phyloP scores from a whole-genome alignment of 2,888 invertebrate species.

The Chironomus tentans region DNA sequence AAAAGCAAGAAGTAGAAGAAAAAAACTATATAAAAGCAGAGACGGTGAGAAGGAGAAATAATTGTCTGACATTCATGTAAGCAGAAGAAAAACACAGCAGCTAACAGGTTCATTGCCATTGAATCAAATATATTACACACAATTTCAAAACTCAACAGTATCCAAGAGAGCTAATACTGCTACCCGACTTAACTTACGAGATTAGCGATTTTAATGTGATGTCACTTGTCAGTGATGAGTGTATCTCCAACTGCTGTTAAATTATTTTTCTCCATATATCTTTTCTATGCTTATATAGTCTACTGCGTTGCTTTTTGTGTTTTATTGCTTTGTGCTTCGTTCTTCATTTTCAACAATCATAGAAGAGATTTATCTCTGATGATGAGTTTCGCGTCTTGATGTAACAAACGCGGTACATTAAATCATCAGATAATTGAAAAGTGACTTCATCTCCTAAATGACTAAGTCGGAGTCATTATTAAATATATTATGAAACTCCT shows the following conservation, averaged over 20 bases:
- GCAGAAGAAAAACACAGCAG: constrained; percentile 12
- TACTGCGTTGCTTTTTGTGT: not conserved
- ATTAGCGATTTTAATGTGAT: constrained; percentile 27
- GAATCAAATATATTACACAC: constrained; percentile 15
- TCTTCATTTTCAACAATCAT: not conserved
- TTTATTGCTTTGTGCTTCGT: not conserved
- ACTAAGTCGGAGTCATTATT: not conserved
- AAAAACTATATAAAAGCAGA: not conserved
- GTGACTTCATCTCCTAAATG: constrained; percentile 21
- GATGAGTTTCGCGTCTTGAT: not conserved
- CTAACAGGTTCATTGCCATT: constrained; percentile 25
- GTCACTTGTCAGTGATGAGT: constrained; percentile 27
- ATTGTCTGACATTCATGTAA: constrained; percentile 26
- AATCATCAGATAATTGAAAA: constrained; percentile 26
- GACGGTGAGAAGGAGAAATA: constrained; percentile 10
- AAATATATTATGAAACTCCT: not conserved
- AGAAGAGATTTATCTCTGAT: constrained; percentile 17
- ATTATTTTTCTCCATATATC: not conserved
- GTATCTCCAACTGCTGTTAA: constrained; percentile 14
- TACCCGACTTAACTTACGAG: constrained; percentile 24
- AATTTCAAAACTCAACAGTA: not conserved
- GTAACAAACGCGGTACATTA: not conserved
- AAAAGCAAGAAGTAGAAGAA: not conserved
- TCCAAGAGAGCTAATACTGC: constrained; percentile 22
- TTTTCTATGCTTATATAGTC: not conserved